These are phyloP conservation scores for Synanthedon vespiformis DNA, from an alignment of 2,888 invertebrate species.

Conservation along the genomic window DNA sequence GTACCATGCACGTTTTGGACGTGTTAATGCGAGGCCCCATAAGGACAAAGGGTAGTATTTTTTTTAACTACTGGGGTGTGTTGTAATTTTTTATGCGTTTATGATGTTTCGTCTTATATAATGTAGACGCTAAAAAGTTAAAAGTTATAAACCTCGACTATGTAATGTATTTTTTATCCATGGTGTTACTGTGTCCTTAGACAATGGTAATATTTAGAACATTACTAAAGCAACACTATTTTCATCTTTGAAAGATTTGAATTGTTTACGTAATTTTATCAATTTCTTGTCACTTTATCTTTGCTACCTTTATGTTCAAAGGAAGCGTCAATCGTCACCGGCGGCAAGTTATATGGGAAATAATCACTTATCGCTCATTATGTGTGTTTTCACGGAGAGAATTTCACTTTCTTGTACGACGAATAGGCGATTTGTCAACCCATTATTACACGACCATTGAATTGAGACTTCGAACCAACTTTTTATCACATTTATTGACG, in stretches of 20 bases:
- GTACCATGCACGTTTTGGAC: constrained; percentile 15
- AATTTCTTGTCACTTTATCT: no score
- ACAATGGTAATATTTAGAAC: no score
- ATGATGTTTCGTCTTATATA: constrained; percentile 21
- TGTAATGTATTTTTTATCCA: no score
- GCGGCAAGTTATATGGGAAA: no score
- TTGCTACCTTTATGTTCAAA: no score
- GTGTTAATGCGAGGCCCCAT: constrained; percentile 42
- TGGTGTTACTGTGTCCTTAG: no score
- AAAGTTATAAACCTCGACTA: no score
- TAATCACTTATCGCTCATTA: not conserved
- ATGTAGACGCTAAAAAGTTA: no score
- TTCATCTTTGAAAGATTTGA: no score
- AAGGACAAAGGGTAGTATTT: constrained; percentile 35
- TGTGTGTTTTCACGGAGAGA: not conserved
- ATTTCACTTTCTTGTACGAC: not conserved
- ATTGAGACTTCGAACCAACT: not conserved
- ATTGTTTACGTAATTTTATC: no score
- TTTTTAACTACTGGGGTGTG: constrained; percentile 17
- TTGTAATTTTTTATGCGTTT: constrained; percentile 35
- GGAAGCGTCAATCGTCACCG: no score
- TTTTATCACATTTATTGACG: not conserved
- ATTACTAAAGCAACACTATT: no score
- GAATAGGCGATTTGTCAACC: not conserved
- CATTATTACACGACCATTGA: not conserved